phyloP scores from a whole-genome alignment of 23 tunicate species.

The Ciona savignyi region DNA sequence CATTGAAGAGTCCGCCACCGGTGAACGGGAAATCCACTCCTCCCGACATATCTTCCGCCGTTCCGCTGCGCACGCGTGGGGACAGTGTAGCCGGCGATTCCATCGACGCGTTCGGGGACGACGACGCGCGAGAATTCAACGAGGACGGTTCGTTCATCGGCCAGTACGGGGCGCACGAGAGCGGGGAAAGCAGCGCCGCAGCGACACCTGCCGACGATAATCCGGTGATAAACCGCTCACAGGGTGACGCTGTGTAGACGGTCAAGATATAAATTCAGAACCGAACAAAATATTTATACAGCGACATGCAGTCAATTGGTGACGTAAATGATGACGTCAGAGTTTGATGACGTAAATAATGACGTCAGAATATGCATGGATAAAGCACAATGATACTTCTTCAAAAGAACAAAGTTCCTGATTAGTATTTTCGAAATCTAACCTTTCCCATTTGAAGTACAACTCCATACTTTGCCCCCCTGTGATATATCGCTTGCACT shows the following conservation, averaged over 20 bases:
- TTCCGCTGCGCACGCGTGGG: conserved; percentile 41
- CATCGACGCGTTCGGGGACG: conserved; percentile 66
- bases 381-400: no score
- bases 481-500: neutral
- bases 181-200: conserved; percentile 5
- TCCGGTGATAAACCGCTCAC: neutral
- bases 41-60: neutral
- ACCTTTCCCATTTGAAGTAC: neutral
- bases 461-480: neutral
- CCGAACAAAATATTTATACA: neutral
- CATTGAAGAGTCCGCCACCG: conserved; percentile 4
- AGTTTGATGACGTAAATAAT: neutral
- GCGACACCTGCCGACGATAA: conserved; percentile 27
- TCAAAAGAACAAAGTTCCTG: neutral
- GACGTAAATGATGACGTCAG: no score
- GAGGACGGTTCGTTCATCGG: conserved; percentile 93
- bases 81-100: conserved; percentile 82
- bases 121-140: conserved; percentile 64
- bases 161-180: conserved; percentile 47
- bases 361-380: no score
- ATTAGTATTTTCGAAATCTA: no score
- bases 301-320: neutral
- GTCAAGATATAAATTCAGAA: neutral
- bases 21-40: conserved; percentile 11
- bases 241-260: conserved; percentile 36